Conservation (phyloP, 2,888 invertebrate genomes). For the Danaus chrysippus region DNA sequence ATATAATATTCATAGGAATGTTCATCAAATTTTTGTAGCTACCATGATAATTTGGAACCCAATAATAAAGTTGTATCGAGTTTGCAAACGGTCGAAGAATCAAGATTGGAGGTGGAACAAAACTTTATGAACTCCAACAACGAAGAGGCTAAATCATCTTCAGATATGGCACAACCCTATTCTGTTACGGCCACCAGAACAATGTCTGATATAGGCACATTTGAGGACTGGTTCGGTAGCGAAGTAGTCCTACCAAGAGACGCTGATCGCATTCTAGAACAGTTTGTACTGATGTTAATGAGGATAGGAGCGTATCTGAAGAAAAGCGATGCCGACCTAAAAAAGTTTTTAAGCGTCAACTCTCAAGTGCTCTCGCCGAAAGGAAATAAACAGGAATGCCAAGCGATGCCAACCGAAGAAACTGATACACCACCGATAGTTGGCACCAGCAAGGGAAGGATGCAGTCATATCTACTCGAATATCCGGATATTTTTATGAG, state of each 20-base stretch:
- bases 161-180: slow-evolving; percentile 36
- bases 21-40: not conserved
- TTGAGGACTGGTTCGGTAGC: slow-evolving; percentile 60
- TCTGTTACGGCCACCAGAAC: slow-evolving; percentile 41
- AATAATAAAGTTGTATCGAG: slow-evolving; percentile 20
- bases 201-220: slow-evolving; percentile 47
- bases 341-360: slow-evolving; percentile 35
- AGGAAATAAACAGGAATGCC: slow-evolving; percentile 30
- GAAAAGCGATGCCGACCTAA: slow-evolving; percentile 41
- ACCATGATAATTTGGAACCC: slow-evolving; percentile 34
- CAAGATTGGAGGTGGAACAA: slow-evolving; percentile 4
- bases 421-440: slow-evolving; percentile 54
- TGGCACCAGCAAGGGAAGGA: slow-evolving; percentile 48
- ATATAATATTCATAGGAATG: too few species aligned
- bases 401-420: slow-evolving; percentile 38
- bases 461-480: slow-evolving; percentile 60
- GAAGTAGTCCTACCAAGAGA: slow-evolving; percentile 61
- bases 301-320: slow-evolving; percentile 54
- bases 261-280: slow-evolving; percentile 66
- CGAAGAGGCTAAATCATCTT: slow-evolving; percentile 39
- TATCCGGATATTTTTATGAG: slow-evolving; percentile 70
- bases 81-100: slow-evolving; percentile 23
- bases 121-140: slow-evolving; percentile 37
- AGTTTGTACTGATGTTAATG: slow-evolving; percentile 64
- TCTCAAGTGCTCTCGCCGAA: slow-evolving; percentile 21